A percentile compares a stretch with the other conserved stretches of the same genome.
Evolutionary conservation across 1,140 invertebrate genomes (phyloP).

Genomic region (Drosophila cardini): DNA sequence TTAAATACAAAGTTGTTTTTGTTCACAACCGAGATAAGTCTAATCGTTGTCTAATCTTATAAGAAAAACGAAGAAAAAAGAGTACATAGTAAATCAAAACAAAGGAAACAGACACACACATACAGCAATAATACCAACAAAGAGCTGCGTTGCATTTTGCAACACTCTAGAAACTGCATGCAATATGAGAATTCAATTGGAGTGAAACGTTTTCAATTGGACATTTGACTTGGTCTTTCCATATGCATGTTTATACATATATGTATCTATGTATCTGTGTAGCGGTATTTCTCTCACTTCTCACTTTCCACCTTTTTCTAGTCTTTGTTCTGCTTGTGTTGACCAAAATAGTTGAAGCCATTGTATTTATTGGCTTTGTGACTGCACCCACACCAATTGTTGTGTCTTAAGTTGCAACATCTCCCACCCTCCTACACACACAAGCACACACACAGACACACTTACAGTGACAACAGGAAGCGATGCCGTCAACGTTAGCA

Average conservation of each 20-base stretch:
- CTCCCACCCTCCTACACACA: conserved; percentile 10
- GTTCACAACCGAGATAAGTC: background rate
- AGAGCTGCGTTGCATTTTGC: background rate
- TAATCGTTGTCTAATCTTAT: conserved; percentile 8
- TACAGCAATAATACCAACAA: background rate
- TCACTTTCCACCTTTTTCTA: background rate
- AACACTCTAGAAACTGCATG: conserved; percentile 11
- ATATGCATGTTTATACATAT: background rate
- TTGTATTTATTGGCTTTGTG: conserved; percentile 19
- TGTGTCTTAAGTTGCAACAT: conserved; percentile 22
- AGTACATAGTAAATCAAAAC: background rate
- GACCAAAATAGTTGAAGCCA: conserved; percentile 48
- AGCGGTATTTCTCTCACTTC: background rate
- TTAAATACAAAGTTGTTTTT: background rate
- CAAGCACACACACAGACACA: background rate
- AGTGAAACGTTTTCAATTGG: conserved; percentile 2
- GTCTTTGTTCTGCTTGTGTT: conserved; percentile 26
- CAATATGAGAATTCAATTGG: conserved; percentile 14
- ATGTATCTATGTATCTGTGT: background rate
- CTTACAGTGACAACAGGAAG: conserved; percentile 40
- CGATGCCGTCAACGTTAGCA: conserved; percentile 36
- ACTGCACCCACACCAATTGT: conserved; percentile 32
- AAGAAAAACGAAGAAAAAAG: background rate
- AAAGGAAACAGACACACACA: background rate
- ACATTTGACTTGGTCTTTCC: conserved; percentile 4